Percentiles rank a stretch among this genome's conserved stretches.
Conservation (phyloP, 2,888 invertebrate species). For the Julus scandinavius region DNA sequence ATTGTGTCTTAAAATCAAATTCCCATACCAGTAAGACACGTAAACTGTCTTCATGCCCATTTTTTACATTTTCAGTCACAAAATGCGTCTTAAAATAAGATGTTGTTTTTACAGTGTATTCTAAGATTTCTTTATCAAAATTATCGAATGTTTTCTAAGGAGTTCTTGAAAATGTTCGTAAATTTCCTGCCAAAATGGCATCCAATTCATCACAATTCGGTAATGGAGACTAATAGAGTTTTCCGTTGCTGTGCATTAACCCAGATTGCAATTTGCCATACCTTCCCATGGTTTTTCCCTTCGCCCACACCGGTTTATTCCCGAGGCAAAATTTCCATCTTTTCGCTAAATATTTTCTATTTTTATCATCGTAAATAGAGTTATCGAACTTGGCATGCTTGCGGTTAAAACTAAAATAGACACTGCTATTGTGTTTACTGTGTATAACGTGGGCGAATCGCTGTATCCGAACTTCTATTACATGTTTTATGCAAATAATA, state of each 20-base stretch:
- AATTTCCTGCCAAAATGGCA: no score
- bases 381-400: neutral
- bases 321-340: neutral
- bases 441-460: neutral
- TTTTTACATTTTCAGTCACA: no score
- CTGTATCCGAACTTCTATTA: neutral
- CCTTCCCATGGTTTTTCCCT: neutral
- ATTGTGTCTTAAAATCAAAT: no score
- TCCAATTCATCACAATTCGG: no score
- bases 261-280: neutral
- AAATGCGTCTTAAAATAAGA: no score
- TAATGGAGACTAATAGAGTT: neutral
- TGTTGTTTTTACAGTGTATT: no score
- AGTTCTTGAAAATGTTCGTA: no score
- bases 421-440: neutral
- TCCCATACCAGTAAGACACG: no score
- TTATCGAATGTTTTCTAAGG: no score
- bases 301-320: neutral
- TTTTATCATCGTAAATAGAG: neutral
- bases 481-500: neutral
- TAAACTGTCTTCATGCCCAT: no score
- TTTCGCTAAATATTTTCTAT: neutral
- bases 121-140: no score
- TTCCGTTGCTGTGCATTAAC: neutral
- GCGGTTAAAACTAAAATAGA: neutral